phyloP scores from a whole-genome alignment of 2,797 vertebrate genomes.

The Hyperoplus immaculatus region DNA sequence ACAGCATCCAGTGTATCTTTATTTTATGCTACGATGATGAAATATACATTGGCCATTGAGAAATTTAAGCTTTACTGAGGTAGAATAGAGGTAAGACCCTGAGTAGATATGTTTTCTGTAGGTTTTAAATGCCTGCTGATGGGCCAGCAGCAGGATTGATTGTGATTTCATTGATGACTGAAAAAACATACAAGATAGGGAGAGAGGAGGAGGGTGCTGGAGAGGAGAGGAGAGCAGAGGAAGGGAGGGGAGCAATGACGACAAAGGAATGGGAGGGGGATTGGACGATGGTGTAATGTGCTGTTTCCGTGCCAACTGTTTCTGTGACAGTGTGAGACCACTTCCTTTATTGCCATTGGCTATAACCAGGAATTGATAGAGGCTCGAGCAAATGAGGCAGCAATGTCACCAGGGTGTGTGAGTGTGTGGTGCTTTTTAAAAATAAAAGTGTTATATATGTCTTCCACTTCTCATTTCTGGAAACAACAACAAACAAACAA shows the following conservation, averaged over 20 bases:
- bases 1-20: constrained; percentile 58
- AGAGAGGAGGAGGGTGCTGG: constrained; percentile 60
- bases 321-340: constrained; percentile 85
- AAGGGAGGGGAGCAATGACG: constrained; percentile 80
- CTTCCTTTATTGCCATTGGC: constrained; percentile 85
- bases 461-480: constrained; percentile 50
- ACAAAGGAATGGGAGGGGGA: constrained; percentile 83
- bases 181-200: constrained; percentile 76
- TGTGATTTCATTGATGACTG: constrained; percentile 86
- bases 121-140: constrained; percentile 45
- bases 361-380: constrained; percentile 74
- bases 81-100: constrained; percentile 31
- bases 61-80: constrained; percentile 20
- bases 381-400: constrained; percentile 75
- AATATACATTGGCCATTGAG: constrained; percentile 52
- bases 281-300: constrained; percentile 86
- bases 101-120: constrained; percentile 41
- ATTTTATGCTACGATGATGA: constrained; percentile 55
- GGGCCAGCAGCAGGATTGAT: constrained; percentile 69
- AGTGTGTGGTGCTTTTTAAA: constrained; percentile 50
- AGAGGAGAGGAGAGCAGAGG: constrained; percentile 47
- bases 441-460: constrained; percentile 10
- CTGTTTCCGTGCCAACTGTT: constrained; percentile 90
- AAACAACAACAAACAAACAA: not conserved
- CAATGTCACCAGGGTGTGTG: constrained; percentile 51